phyloP scores from a whole-genome alignment of 2,797 vertebrate species.

The Aythya fuligula region DNA sequence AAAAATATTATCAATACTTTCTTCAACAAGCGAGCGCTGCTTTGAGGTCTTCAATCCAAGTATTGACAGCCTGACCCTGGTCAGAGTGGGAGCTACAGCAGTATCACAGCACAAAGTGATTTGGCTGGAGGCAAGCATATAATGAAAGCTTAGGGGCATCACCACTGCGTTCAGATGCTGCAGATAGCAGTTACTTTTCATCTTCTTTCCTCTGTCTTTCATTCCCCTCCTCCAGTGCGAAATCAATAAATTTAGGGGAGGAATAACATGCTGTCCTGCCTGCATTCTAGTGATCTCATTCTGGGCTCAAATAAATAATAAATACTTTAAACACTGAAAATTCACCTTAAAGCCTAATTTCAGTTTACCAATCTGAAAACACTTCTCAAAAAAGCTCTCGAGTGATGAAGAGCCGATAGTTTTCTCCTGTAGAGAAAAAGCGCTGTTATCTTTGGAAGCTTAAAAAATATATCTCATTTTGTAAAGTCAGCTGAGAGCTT shows the following conservation, averaged over 20 bases:
- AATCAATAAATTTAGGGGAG: slow-evolving; percentile 59
- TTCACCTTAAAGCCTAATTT: slow-evolving; percentile 25
- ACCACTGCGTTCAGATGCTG: slow-evolving; percentile 37
- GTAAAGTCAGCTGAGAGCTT: not conserved
- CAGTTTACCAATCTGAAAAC: not conserved
- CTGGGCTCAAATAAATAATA: slow-evolving; percentile 26
- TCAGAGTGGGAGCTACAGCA: slow-evolving; percentile 46
- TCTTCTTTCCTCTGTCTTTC: slow-evolving; percentile 50
- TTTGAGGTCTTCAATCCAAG: slow-evolving; percentile 57
- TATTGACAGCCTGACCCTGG: slow-evolving; percentile 65
- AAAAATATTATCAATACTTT: slow-evolving; percentile 54
- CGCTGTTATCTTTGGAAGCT: not conserved
- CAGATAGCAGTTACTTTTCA: slow-evolving; percentile 59
- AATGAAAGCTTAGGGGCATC: slow-evolving; percentile 64
- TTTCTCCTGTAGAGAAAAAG: not conserved
- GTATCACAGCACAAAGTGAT: slow-evolving; percentile 68
- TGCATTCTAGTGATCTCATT: slow-evolving; percentile 24
- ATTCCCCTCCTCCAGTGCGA: slow-evolving; percentile 3
- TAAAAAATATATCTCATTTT: not conserved
- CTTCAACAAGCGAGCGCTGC: slow-evolving; percentile 46
- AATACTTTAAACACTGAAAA: slow-evolving; percentile 23
- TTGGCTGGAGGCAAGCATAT: slow-evolving; percentile 66
- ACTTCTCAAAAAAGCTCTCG: not conserved
- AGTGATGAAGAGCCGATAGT: not conserved
- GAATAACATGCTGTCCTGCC: slow-evolving; percentile 29